Evolutionary conservation across 2,888 invertebrate species (phyloP).

Genomic region (Aspidapion aeneum): DNA sequence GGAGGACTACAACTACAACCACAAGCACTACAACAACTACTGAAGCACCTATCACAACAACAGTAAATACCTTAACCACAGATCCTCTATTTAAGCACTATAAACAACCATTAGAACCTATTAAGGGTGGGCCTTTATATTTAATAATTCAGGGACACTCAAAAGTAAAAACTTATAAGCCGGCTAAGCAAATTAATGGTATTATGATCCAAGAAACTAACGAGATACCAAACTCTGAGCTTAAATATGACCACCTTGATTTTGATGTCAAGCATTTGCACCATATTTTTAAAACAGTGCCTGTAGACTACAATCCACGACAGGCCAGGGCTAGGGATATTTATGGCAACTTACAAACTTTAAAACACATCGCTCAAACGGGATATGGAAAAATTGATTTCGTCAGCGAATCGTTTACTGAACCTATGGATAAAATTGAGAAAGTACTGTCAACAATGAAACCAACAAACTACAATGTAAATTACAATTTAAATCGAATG

Average conservation of each 20-base stretch:
- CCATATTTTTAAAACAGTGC: constrained; percentile 27
- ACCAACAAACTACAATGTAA: neutral
- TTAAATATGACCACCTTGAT: constrained; percentile 39
- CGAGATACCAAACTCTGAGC: constrained; percentile 52
- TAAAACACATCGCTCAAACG: constrained; percentile 45
- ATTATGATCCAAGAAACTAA: constrained; percentile 51
- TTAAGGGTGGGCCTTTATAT: constrained; percentile 60
- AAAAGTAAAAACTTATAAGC: constrained; percentile 80
- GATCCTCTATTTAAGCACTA: constrained; percentile 61
- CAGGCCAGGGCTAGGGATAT: constrained; percentile 35
- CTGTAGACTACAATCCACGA: constrained; percentile 26
- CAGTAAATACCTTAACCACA: constrained; percentile 53
- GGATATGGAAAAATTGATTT: constrained; percentile 46
- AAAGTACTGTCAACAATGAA: neutral
- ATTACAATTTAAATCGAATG: neutral
- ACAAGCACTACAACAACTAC: constrained; percentile 49
- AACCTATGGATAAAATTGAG: neutral
- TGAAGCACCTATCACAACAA: constrained; percentile 50
- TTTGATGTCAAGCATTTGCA: constrained; percentile 59
- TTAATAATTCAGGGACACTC: constrained; percentile 83
- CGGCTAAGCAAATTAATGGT: constrained; percentile 51
- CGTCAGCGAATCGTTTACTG: constrained; percentile 14
- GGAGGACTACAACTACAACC: constrained; percentile 39
- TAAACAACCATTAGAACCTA: constrained; percentile 59
- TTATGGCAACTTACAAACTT: constrained; percentile 41